These are phyloP conservation scores for Dipodomys spectabilis DNA, from an alignment of 2,113 vertebrate genomes.

Conservation along the genomic window DNA sequence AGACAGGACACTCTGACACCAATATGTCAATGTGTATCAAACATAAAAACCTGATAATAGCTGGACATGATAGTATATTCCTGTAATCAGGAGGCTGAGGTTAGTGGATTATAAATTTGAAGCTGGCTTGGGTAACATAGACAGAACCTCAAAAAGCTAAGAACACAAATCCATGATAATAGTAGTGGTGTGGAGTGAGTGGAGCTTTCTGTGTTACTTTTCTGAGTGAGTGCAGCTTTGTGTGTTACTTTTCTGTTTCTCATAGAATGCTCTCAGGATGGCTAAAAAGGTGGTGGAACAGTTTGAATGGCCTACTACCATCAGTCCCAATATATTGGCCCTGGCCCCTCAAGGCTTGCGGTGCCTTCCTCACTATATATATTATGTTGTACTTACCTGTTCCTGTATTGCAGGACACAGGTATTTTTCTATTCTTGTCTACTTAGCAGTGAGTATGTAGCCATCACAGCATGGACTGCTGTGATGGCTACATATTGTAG, in stretches of 20 bases:
- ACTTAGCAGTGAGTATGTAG: not conserved
- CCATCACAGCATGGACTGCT: not conserved
- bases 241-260: not conserved
- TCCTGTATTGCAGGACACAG: not conserved
- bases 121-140: too few relatives aligned
- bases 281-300: not conserved
- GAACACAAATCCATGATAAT: too few relatives aligned
- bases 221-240: not conserved
- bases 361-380: not conserved
- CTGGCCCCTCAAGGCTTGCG: not conserved
- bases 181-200: not conserved
- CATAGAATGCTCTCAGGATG: not conserved
- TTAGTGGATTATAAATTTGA: too few relatives aligned
- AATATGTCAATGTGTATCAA: not conserved
- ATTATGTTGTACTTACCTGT: not conserved
- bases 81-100: too few relatives aligned
- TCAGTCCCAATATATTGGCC: not conserved
- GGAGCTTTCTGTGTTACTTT: not conserved
- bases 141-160: too few relatives aligned
- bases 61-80: not conserved
- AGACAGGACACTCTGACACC: not conserved
- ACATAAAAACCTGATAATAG: not conserved
- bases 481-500: too few relatives aligned
- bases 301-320: not conserved
- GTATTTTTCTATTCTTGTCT: not conserved